Base-by-base conservation (phyloP, 2,888 invertebrate species). In the Nomada lathburiana region DNA sequence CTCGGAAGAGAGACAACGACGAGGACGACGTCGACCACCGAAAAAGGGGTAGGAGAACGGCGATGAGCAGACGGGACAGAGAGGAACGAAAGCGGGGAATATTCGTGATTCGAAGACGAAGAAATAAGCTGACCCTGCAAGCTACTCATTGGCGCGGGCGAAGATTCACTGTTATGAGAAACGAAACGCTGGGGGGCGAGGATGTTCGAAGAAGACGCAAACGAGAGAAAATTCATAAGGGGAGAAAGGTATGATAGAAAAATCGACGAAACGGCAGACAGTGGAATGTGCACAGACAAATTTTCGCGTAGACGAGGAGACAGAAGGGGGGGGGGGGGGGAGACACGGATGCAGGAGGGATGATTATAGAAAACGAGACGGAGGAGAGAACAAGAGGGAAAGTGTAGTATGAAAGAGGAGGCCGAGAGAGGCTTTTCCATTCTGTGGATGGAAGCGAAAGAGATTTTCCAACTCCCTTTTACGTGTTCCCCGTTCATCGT, bases 111-210 rank as follows among this genome's bases (percentile, higher is more conserved):
- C 78, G 71, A 82, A 82, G 82, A 76, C 82, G 86, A 86, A 88
- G 85, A 89, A 91, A 90, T 89, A 88, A 91, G 90, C 90, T 91
- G 90, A 90, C 85, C 89, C 84, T 88, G 89, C 89, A 86, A 87
- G 88, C 85, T 85, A 87, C 86, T 88, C 88, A 81, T 89, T 87
- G 87, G 83, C 83, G 83, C 79, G 76, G 68, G 55, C 60, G 80
- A 65, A 71, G 71, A 76, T 79, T 74, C 73, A 60, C 36, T 55
- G 18, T 23, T 3, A 67, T n/a, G 42, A 16, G 10, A 70, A 50
- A 11, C 62, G 53, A 50, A 62, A 68, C 44, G 36, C 36, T 36
- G 36, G 36, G 36, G 29, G 75, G 50, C 0, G n/a, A 57, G 47
- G 72, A 55, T 62, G 47, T 44, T 26, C 11, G n/a, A 36, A 7